A percentile compares a stretch with the other conserved stretches of the same genome.
Evolutionary conservation across 2,888 invertebrate genomes (phyloP).

Genomic region (Blastobasis lacticolella): DNA sequence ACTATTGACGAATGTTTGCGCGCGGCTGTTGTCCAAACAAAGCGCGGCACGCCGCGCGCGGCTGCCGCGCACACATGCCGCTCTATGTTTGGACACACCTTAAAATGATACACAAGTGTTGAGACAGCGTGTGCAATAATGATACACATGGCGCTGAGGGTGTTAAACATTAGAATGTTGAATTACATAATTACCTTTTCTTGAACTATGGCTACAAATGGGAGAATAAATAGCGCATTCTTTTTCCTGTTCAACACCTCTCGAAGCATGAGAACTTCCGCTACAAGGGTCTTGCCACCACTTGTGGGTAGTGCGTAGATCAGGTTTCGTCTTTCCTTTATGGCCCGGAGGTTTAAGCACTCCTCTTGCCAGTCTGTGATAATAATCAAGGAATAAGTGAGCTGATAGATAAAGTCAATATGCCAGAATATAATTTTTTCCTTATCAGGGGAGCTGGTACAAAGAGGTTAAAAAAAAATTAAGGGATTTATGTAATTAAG

Average conservation of each 20-base stretch:
- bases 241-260: slow-evolving; percentile 86
- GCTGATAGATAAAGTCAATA: not conserved
- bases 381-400: not conserved
- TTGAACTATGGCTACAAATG: slow-evolving; percentile 97
- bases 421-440: no score
- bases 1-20: no score
- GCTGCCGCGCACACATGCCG: no score
- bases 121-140: no score
- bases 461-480: no score
- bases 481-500: no score
- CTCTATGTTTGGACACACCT: no score
- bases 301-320: slow-evolving; percentile 96
- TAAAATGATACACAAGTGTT: no score
- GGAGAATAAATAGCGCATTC: slow-evolving; percentile 92
- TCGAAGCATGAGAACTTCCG: slow-evolving; percentile 93
- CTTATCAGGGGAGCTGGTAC: no score
- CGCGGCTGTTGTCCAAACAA: no score
- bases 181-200: slow-evolving; percentile 82
- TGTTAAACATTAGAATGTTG: not conserved
- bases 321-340: slow-evolving; percentile 83
- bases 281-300: slow-evolving; percentile 97
- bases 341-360: slow-evolving; percentile 86
- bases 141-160: no score
- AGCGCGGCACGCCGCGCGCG: no score
- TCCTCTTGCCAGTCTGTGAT: slow-evolving; percentile 93